Base-by-base conservation (phyloP, 2,113 vertebrate species). In the Pogona vitticeps region DNA sequence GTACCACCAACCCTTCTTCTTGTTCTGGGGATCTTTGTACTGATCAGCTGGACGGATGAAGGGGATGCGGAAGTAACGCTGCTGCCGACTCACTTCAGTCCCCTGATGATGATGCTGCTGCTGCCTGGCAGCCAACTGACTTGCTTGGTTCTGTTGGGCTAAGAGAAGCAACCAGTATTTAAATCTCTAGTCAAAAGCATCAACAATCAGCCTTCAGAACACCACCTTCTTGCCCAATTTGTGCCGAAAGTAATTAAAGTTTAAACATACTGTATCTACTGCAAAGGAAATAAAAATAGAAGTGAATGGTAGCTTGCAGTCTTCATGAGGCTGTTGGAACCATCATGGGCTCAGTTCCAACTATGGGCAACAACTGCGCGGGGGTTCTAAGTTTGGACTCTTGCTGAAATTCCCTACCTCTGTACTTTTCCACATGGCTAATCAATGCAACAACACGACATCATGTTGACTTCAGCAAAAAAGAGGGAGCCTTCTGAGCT, bases 1-100 rank as follows among this genome's bases (percentile, higher is more conserved):
- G 0, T 99, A 99, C 99, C 99, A 99, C 99, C 99, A 99, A 21
- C 98, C 99, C 90, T 99, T 99, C 94, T 99, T 99, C 95, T 98
- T 99, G 92, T 89, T 96, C 95, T 98, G 97, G 0, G 97, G 98
- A 42, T 99, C 98, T 73, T 99, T 99, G 96, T 98, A 99, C 86
- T 98, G 98, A 90, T 99, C 99, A 0, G 97, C 97, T 0, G 99
- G 99, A 1, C 99, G 98, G 93, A 99, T 97, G 95, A 99, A 99
- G 0, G 98, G 98, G 89, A 99, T 99, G 40, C 98, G 98, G 95
- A 99, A 99, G 93, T 98, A 99, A 8, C 99, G 97, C 92, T 99
- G 99, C 36, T 98, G 97, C 0, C 98, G 96, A 94, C 97, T 98
- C 91, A 97, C 94, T 68, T 97, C 97, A 13, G 97, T 96, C 94